Evolutionary conservation across 2,888 invertebrate species (phyloP).

Genomic region (Limnephilus lunatus): DNA sequence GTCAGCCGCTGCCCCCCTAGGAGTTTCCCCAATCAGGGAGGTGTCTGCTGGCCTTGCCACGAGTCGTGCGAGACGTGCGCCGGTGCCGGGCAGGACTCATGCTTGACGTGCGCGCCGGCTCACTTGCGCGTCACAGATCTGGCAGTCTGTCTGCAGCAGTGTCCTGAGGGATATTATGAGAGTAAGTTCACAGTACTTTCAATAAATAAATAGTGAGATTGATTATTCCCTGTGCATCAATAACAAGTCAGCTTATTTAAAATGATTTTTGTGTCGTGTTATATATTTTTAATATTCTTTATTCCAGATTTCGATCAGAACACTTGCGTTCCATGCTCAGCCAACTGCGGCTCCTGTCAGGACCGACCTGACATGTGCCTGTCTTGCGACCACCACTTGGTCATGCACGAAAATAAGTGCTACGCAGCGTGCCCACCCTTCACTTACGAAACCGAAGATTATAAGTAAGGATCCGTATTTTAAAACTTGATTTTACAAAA

Average conservation of each 20-base stretch:
- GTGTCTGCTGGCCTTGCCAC: conserved; percentile 91
- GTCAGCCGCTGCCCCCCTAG: conserved; percentile 91
- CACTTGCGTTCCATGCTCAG: conserved; percentile 90
- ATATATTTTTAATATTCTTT: conserved; percentile 48
- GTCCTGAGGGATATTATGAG: conserved; percentile 93
- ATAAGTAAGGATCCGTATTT: conserved; percentile 77
- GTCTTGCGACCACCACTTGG: conserved; percentile 92
- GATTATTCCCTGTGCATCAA: too few relatives aligned
- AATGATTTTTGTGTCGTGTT: neutral
- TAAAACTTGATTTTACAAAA: neutral
- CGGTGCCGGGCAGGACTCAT: conserved; percentile 91
- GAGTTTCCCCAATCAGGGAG: conserved; percentile 88
- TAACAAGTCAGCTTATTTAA: too few relatives aligned
- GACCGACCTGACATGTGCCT: conserved; percentile 90
- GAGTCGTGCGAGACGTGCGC: conserved; percentile 93
- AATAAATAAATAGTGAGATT: neutral
- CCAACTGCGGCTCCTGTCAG: conserved; percentile 91
- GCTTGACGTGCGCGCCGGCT: conserved; percentile 89
- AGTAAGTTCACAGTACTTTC: conserved; percentile 74
- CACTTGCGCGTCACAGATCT: conserved; percentile 90
- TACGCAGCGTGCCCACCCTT: conserved; percentile 89
- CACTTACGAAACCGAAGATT: conserved; percentile 91
- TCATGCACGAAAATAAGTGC: conserved; percentile 89
- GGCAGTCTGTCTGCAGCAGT: conserved; percentile 91
- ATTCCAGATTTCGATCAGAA: conserved; percentile 81